A percentile compares a stretch with the other conserved stretches of the same genome.
Evolutionary conservation across 1,140 invertebrate species (phyloP).

Genomic region (Drosophila sucinea): DNA sequence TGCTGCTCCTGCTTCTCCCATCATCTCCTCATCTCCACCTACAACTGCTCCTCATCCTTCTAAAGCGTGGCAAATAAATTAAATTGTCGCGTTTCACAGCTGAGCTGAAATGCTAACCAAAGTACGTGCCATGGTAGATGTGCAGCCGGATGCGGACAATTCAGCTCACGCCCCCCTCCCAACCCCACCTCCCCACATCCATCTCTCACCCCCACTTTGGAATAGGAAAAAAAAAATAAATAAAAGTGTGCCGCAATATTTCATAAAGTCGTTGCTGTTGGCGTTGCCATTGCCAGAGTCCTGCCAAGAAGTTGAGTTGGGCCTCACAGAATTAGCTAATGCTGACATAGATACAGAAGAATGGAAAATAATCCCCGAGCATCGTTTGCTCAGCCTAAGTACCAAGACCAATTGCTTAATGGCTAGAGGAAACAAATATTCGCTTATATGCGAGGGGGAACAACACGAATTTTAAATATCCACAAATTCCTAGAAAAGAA

Average conservation of each 20-base stretch:
- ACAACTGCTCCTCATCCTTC: neutral
- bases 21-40: slow-evolving; percentile 2
- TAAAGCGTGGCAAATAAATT: slow-evolving; percentile 73
- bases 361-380: slow-evolving; percentile 64
- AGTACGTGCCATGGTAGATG: slow-evolving; percentile 69
- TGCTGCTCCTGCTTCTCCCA: too few species aligned
- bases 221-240: slow-evolving; percentile 29
- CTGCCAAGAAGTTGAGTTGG: slow-evolving; percentile 9
- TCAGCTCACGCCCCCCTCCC: neutral
- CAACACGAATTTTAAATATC: neutral
- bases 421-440: neutral
- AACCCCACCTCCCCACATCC: neutral
- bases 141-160: slow-evolving; percentile 27
- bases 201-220: neutral
- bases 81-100: slow-evolving; percentile 78
- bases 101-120: slow-evolving; percentile 79
- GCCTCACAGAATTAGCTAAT: slow-evolving; percentile 70
- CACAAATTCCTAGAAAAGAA: neutral
- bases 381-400: slow-evolving; percentile 64
- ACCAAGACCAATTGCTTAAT: slow-evolving; percentile 34
- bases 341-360: slow-evolving; percentile 71
- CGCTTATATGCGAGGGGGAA: neutral
- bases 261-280: slow-evolving; percentile 53
- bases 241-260: slow-evolving; percentile 66
- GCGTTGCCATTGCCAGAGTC: neutral